Percentiles rank a stretch among this genome's conserved stretches.
These are phyloP conservation scores for Drosophila monieri DNA, from an alignment of 2,888 invertebrate genomes.

Conservation along the genomic window DNA sequence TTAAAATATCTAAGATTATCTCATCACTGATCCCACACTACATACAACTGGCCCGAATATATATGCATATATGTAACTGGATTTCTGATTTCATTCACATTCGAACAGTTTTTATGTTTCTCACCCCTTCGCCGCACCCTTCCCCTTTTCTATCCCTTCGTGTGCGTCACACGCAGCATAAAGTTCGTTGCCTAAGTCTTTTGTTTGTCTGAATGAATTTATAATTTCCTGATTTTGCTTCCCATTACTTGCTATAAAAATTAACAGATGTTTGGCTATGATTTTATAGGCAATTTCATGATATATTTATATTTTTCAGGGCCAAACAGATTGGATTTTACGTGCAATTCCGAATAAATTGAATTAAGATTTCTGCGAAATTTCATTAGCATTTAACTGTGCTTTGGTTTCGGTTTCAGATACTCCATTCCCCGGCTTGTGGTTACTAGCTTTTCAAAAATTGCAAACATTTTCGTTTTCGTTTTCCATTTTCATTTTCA, in stretches of 20 bases:
- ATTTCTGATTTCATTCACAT: conserved; percentile 37
- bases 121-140: neutral
- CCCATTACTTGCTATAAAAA: conserved; percentile 22
- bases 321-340: conserved; percentile 16
- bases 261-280: conserved; percentile 15
- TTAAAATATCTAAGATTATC: conserved; percentile 24
- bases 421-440: neutral
- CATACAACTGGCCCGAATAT: conserved; percentile 20
- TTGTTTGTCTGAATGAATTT: conserved; percentile 66
- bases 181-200: conserved; percentile 78
- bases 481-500: conserved; percentile 34
- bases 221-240: conserved; percentile 50
- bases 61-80: conserved; percentile 18
- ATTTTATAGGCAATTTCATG: conserved; percentile 30
- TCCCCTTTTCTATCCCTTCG: neutral
- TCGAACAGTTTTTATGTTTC: conserved; percentile 18
- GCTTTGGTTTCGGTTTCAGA: conserved; percentile 3
- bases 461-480: conserved; percentile 36
- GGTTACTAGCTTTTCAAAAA: conserved; percentile 2
- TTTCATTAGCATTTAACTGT: conserved; percentile 23
- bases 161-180: conserved; percentile 13
- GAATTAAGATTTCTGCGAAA: conserved; percentile 28
- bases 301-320: conserved; percentile 18
- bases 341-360: conserved; percentile 17
- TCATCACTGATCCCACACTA: conserved; percentile 37